A percentile compares a stretch with the other conserved stretches of the same genome.
Evolutionary conservation across 2,113 vertebrate species (phyloP).

Genomic region (Mixornis gularis): DNA sequence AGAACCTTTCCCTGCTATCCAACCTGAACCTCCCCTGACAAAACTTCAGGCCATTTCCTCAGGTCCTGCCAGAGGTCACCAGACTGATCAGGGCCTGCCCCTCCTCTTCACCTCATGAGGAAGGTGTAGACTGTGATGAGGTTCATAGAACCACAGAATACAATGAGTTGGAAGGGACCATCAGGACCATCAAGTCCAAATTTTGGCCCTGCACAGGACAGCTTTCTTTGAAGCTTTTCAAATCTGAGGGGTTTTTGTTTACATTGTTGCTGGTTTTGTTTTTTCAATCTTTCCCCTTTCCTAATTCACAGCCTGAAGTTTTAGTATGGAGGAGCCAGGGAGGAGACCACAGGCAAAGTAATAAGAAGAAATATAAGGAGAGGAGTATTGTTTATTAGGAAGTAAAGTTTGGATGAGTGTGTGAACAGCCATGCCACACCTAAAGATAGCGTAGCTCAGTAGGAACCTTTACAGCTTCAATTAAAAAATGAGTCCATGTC

Average conservation of each 20-base stretch:
- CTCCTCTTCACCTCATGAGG: background rate
- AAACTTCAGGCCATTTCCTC: background rate
- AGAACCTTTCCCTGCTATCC: background rate
- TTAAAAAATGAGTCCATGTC: background rate
- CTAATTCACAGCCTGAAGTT: background rate
- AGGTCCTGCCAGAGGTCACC: no score
- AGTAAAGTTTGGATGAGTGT: background rate
- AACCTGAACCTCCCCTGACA: background rate
- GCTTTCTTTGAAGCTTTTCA: background rate
- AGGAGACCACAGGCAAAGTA: background rate
- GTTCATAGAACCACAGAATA: background rate
- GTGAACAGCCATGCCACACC: background rate
- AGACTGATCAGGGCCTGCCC: background rate
- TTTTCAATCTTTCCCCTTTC: background rate
- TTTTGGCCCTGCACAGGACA: background rate
- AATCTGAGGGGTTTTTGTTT: background rate
- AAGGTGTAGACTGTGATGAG: background rate
- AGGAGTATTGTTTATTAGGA: background rate
- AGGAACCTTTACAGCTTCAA: background rate
- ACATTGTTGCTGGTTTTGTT: background rate
- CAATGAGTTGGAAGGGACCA: background rate
- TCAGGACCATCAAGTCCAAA: background rate
- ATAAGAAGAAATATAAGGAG: background rate
- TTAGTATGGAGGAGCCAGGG: background rate
- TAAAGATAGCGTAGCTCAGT: background rate